These are phyloP conservation scores for Vipera ursinii DNA, from an alignment of 2,797 vertebrate genomes.

Conservation along the genomic window DNA sequence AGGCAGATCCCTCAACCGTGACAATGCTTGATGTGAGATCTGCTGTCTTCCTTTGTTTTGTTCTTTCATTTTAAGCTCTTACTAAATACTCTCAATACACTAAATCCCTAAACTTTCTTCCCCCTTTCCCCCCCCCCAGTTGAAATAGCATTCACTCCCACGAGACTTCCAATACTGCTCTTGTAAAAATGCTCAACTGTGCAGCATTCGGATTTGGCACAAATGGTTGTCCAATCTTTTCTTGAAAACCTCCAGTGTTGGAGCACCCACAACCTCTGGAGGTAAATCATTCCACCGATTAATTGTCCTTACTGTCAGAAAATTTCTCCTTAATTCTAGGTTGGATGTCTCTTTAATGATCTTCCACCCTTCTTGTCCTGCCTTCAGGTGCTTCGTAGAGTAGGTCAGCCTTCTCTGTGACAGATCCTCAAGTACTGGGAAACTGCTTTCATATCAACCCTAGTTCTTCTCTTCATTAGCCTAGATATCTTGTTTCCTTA, in stretches of 20 bases:
- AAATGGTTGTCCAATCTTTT: not conserved
- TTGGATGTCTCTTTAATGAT: no score
- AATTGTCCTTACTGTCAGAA: not conserved
- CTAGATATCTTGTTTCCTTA: no score
- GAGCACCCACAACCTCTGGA: not conserved
- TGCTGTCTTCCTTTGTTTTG: not conserved
- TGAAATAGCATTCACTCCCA: not conserved
- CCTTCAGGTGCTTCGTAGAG: no score
- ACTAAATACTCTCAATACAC: not conserved
- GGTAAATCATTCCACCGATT: no score
- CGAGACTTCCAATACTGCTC: not conserved
- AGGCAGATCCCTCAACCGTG: slow-evolving; percentile 5
- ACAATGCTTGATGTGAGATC: not conserved
- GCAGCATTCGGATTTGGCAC: not conserved
- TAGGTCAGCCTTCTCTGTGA: no score
- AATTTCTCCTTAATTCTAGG: not conserved
- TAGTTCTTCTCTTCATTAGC: no score
- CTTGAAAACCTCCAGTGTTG: not conserved
- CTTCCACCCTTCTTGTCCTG: no score
- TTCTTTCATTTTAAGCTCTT: not conserved
- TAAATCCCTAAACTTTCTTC: not conserved
- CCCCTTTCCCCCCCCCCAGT: no score
- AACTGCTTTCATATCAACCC: no score
- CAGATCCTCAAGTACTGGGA: no score
- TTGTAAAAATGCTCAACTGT: not conserved